These are phyloP conservation scores for Dendronephthya gigantea DNA, from an alignment of 64 coral and sea anemone genomes.

Conservation along the genomic window DNA sequence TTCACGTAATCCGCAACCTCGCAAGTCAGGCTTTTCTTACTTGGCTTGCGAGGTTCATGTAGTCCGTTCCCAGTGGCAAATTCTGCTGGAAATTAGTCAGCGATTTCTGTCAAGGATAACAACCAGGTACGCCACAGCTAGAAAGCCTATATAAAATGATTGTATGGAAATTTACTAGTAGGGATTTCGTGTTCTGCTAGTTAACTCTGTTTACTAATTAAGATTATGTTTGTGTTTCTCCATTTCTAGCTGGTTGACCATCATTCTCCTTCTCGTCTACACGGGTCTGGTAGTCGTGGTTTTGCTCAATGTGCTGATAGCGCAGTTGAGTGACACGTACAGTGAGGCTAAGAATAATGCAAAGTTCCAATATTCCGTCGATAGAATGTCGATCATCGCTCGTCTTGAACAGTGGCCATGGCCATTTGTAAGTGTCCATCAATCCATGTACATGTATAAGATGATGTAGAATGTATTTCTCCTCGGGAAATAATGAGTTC, in stretches of 20 bases:
- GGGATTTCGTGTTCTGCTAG: not conserved
- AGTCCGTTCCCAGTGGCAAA: not conserved
- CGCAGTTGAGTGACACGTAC: conserved; percentile 84
- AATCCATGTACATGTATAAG: too few species aligned
- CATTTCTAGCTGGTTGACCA: conserved; percentile 72
- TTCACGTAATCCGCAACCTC: too few species aligned
- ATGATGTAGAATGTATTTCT: too few species aligned
- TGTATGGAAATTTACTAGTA: not conserved
- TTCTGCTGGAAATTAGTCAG: too few species aligned
- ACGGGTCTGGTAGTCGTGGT: conserved; percentile 90
- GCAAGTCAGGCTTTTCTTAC: not conserved
- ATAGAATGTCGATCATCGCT: conserved; percentile 72
- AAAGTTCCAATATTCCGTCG: conserved; percentile 64
- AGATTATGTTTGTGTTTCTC: too few species aligned
- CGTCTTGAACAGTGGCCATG: conserved; percentile 67
- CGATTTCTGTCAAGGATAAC: too few species aligned
- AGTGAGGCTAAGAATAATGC: conserved; percentile 79
- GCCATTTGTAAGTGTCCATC: conserved; percentile 71
- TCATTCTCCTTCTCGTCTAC: conserved; percentile 66
- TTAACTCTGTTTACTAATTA: not conserved
- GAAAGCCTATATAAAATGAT: too few species aligned
- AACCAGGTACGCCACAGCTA: too few species aligned
- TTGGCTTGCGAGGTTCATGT: not conserved
- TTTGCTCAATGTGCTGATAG: conserved; percentile 78
- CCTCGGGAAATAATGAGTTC: too few species aligned